Evolutionary conservation across 2,113 vertebrate genomes (phyloP).

Genomic region (Noturus placidus): DNA sequence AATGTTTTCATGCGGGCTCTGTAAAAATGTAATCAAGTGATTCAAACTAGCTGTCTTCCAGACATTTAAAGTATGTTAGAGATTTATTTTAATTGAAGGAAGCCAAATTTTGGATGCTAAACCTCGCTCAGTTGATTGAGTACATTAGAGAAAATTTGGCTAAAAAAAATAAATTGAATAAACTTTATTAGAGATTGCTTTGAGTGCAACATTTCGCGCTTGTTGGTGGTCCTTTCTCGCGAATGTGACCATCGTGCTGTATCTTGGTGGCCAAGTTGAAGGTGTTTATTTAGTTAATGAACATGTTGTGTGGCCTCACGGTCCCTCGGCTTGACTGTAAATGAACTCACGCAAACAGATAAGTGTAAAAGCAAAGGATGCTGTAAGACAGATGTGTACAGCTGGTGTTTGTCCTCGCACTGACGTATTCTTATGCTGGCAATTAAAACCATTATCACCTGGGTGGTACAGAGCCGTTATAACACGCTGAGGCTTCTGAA

Average conservation of each 20-base stretch:
- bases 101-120: neutral
- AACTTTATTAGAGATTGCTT: neutral
- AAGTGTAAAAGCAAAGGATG: neutral
- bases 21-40: neutral
- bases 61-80: neutral
- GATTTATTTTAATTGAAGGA: neutral
- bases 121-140: neutral
- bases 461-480: slow-evolving; percentile 9
- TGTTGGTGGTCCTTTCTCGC: slow-evolving; percentile 1
- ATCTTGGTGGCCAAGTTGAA: neutral
- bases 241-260: neutral
- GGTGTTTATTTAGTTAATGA: slow-evolving; percentile 35
- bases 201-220: neutral
- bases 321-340: neutral
- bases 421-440: slow-evolving; percentile 13
- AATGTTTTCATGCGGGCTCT: neutral
- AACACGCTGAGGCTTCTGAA: slow-evolving; percentile 6
- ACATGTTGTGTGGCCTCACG: slow-evolving; percentile 14
- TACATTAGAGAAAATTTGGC: neutral
- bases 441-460: slow-evolving; percentile 37
- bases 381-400: slow-evolving; percentile 23
- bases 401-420: slow-evolving; percentile 40
- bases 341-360: neutral
- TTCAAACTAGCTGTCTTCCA: neutral
- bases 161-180: neutral